Conservation (phyloP, 2,888 invertebrate genomes). For the Platerodrilus igneus region DNA sequence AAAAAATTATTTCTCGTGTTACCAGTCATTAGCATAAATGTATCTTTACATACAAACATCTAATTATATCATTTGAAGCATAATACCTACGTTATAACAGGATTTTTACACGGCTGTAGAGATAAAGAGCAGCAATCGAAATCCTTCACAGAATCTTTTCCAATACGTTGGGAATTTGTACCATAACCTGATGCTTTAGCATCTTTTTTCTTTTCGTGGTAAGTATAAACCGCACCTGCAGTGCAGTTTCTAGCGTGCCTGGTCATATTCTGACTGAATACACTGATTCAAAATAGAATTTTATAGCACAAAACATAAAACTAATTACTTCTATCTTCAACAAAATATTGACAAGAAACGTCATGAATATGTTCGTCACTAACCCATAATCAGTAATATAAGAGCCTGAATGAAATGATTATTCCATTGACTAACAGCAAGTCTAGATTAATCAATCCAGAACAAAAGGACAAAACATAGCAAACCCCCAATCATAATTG, state of each 20-base stretch:
- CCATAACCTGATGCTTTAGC: slow-evolving; percentile 93
- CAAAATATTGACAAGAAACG: too few species aligned
- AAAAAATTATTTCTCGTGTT: too few species aligned
- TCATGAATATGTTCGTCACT: too few species aligned
- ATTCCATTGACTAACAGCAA: too few species aligned
- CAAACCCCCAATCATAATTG: too few species aligned
- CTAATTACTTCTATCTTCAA: too few species aligned
- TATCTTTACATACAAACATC: neutral
- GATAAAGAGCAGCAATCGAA: slow-evolving; percentile 98
- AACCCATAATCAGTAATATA: too few species aligned
- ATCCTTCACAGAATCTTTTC: slow-evolving; percentile 90
- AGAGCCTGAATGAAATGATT: too few species aligned
- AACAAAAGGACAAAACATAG: too few species aligned
- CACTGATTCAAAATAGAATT: neutral
- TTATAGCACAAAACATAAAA: too few species aligned
- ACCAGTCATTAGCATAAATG: too few species aligned
- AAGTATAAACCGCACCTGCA: slow-evolving; percentile 96
- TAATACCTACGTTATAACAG: slow-evolving; percentile 73
- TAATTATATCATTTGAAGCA: neutral
- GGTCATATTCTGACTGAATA: slow-evolving; percentile 60
- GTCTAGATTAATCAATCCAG: too few species aligned
- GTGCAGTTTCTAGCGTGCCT: slow-evolving; percentile 98
- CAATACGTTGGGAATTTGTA: slow-evolving; percentile 77
- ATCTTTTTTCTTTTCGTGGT: slow-evolving; percentile 96
- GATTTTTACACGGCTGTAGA: slow-evolving; percentile 91